phyloP scores from a whole-genome alignment of 2,888 invertebrate species.

The Erpobdella octoculata region DNA sequence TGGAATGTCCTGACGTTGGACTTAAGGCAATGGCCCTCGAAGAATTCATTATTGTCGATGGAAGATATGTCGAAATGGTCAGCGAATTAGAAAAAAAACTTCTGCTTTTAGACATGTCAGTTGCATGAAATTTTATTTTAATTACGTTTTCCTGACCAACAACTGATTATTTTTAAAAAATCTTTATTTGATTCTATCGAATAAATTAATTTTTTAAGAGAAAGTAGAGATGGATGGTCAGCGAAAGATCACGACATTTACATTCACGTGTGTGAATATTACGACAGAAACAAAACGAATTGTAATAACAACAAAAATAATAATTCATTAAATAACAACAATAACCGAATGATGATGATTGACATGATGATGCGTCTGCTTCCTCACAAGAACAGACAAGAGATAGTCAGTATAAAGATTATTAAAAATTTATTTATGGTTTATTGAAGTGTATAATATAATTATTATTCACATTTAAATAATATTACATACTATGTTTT shows the following conservation, averaged over 20 bases:
- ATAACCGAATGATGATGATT: constrained; percentile 45
- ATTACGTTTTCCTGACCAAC: too few species aligned
- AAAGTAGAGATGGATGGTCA: constrained; percentile 44
- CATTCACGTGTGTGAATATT: constrained; percentile 46
- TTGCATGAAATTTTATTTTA: too few species aligned
- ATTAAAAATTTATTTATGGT: too few species aligned
- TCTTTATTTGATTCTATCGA: too few species aligned
- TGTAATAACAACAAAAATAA: too few species aligned
- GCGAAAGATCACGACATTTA: constrained; percentile 47
- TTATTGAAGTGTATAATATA: too few species aligned
- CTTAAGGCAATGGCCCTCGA: constrained; percentile 47
- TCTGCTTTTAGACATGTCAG: not conserved
- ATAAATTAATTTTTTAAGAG: constrained; percentile 24
- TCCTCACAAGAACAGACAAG: constrained; percentile 41
- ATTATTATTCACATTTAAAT: too few species aligned
- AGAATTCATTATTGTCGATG: constrained; percentile 49
- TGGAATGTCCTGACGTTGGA: constrained; percentile 46
- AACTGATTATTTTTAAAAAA: too few species aligned
- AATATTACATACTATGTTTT: too few species aligned
- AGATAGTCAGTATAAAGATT: constrained; percentile 42
- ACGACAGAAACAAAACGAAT: constrained; percentile 40
- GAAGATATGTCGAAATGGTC: constrained; percentile 44
- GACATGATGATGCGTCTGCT: constrained; percentile 47
- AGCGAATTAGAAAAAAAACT: constrained; percentile 40
- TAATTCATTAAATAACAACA: constrained; percentile 33